A percentile compares a stretch with the other conserved stretches of the same genome.
phyloP scores from a whole-genome alignment of 1,140 invertebrate species.

The Caenorhabditis brenneri region DNA sequence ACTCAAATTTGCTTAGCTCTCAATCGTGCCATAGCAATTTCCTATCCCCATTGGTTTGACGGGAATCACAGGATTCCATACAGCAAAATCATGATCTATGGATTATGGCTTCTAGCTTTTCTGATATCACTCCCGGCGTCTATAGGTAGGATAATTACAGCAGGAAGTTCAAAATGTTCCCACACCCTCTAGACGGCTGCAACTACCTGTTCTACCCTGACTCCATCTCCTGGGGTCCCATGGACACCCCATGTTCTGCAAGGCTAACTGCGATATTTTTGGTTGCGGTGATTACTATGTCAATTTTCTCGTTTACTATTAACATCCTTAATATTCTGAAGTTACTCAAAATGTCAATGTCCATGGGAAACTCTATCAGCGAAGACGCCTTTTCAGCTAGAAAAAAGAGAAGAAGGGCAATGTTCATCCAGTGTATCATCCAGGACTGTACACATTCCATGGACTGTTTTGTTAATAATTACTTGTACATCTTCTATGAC shows the following conservation, averaged over 20 bases:
- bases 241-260: neutral
- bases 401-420: neutral
- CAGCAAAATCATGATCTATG: neutral
- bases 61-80: neutral
- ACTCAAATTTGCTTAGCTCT: constrained; percentile 24
- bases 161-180: neutral
- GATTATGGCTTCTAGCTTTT: neutral
- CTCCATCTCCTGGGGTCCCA: neutral
- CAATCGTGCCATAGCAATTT: neutral
- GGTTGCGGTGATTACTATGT: neutral
- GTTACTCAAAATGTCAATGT: neutral
- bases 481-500: neutral
- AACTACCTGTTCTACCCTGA: neutral
- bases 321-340: neutral
- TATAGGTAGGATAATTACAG: neutral
- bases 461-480: neutral
- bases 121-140: neutral
- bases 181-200: neutral
- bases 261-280: neutral
- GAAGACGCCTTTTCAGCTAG: neutral
- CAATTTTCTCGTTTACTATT: neutral
- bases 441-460: constrained; percentile 11
- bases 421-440: constrained; percentile 15
- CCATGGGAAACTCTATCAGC: neutral
- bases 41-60: constrained; percentile 5